Conservation (phyloP, 2,797 vertebrate species). For the Morelia viridis region DNA sequence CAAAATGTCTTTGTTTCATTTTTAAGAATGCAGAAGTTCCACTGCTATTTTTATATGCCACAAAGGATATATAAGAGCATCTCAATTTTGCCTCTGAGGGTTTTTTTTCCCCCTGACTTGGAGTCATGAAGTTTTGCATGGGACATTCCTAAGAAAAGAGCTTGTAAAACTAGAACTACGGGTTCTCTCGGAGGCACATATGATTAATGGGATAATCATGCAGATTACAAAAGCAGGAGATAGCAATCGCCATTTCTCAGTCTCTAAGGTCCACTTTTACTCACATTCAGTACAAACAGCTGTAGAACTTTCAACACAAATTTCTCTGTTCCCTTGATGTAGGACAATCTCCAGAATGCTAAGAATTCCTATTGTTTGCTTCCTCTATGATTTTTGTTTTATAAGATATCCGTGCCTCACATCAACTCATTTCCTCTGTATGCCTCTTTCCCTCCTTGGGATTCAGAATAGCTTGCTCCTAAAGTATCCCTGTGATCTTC, state of each 20-base stretch:
- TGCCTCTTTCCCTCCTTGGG: background rate
- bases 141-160: conserved; percentile 56
- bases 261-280: conserved; percentile 60
- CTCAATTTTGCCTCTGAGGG: conserved; percentile 60
- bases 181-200: conserved; percentile 63
- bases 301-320: conserved; percentile 63
- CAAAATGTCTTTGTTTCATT: background rate
- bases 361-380: conserved; percentile 41
- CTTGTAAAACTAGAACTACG: conserved; percentile 54
- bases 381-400: conserved; percentile 23
- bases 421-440: background rate
- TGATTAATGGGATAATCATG: conserved; percentile 71
- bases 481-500: background rate
- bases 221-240: conserved; percentile 69
- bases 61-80: conserved; percentile 33
- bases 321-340: conserved; percentile 36
- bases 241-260: conserved; percentile 60
- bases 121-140: conserved; percentile 36
- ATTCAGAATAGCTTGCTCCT: background rate
- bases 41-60: background rate
- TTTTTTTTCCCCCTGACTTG: conserved; percentile 37
- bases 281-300: conserved; percentile 67
- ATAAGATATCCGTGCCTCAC: background rate
- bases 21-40: background rate
- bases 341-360: conserved; percentile 9